Base-by-base conservation (phyloP, 1,140 invertebrate species). In the Artemia franciscana region DNA sequence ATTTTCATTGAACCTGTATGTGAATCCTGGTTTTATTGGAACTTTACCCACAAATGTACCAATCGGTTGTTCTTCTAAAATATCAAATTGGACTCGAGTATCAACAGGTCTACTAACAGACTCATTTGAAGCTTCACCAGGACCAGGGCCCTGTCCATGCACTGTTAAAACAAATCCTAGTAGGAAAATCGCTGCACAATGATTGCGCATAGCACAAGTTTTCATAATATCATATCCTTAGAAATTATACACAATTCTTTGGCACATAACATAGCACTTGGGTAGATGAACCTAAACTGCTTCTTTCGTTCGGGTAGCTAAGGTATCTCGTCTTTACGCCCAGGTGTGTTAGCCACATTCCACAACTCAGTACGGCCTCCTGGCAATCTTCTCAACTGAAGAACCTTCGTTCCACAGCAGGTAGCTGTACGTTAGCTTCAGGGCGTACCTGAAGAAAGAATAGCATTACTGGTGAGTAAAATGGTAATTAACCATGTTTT, bases 1-100 rank as follows among this genome's bases (percentile, higher is more conserved):
- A 9, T 84, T 83, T 71, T 92, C 89, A 72, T 92, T 92, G 72
- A 92, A 92, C 30, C 89, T 79, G 69, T 91, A 91, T 0, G 84
- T 89, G 72, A 91, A 92, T 63, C 84, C 86, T 3, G 83, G 80
- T 71, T 88, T 86, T 4, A 80, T 85, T 21, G 89, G 88, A 69
- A 93, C 91, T 66, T 77, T 78, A 15, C 89, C 90, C 4, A 91
- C 86, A 3, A 83, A 69, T 0, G 85, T 88, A 18, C 86, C 88
- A 60, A 80, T 78, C 12, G 87, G 84, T 68, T 86, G 80, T 28
- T 85, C 87, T 72, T 93, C 90, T 39, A 79, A 77, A 57, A 92
- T 81, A 69, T 89, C 84, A 66, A 92, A 80, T 64, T 86, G 84
- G 26, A 88, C 84, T 63, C 86, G 78, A 21, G 85, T 90, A 69